phyloP scores from a whole-genome alignment of 2,113 vertebrate species.

The Zapus hudsonius region DNA sequence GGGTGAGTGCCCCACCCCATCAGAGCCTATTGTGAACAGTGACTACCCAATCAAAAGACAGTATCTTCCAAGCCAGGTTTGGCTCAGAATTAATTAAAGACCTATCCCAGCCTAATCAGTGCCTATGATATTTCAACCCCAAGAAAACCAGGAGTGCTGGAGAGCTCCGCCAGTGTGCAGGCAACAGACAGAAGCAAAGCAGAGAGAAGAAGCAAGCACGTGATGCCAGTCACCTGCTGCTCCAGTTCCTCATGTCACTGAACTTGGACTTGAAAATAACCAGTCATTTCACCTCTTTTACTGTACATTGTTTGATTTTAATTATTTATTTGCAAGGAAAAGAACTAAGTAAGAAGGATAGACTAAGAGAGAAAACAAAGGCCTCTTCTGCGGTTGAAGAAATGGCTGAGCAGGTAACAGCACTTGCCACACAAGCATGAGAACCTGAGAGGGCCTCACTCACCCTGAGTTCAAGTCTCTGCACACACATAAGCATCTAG shows the following conservation, averaged over 20 bases:
- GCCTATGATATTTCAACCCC: background rate
- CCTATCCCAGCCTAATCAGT: background rate
- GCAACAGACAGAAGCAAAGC: no score
- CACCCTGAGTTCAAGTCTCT: no score
- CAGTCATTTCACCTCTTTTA: background rate
- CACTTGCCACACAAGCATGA: no score
- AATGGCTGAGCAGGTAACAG: no score
- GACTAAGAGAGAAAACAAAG: background rate
- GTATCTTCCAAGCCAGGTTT: background rate
- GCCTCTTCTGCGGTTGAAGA: no score
- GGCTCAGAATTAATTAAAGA: background rate
- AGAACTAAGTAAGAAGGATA: background rate
- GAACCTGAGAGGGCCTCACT: no score
- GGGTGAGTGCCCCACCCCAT: no score
- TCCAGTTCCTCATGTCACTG: accelerated
- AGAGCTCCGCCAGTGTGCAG: no score
- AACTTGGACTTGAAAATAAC: no score
- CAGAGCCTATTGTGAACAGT: accelerated
- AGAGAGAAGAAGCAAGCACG: accelerated
- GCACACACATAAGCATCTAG: no score
- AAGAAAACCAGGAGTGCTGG: accelerated
- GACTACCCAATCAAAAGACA: background rate
- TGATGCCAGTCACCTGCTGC: accelerated
- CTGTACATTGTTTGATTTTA: background rate
- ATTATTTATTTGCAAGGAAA: background rate